A percentile compares a stretch with the other conserved stretches of the same genome.
phyloP scores from a whole-genome alignment of 2,888 invertebrate species.

The Lagria hirta region DNA sequence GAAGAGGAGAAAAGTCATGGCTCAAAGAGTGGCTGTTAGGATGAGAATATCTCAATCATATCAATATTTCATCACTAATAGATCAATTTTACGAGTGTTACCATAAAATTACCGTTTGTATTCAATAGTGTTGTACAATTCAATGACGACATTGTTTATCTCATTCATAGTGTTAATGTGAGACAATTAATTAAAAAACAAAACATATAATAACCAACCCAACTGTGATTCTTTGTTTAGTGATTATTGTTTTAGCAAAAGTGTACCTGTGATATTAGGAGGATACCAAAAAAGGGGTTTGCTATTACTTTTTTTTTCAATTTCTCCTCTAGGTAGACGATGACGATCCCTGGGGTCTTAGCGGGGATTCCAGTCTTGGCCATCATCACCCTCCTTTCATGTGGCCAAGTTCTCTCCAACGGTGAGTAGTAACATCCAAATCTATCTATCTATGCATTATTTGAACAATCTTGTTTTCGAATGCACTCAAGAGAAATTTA shows the following conservation, averaged over 20 bases:
- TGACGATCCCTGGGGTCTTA: constrained; percentile 43
- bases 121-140: constrained; percentile 25
- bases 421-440: constrained; percentile 49
- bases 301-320: constrained; percentile 40
- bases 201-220: too few relatives aligned
- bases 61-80: constrained; percentile 28
- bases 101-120: constrained; percentile 25
- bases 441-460: constrained; percentile 33
- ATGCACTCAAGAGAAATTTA: constrained; percentile 36
- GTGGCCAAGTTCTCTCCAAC: constrained; percentile 51
- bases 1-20: constrained; percentile 3
- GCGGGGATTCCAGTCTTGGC: constrained; percentile 43
- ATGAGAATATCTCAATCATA: constrained; percentile 20
- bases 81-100: constrained; percentile 29
- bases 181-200: too few relatives aligned
- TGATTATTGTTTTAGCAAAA: constrained; percentile 17
- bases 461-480: too few relatives aligned
- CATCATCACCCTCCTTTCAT: constrained; percentile 47
- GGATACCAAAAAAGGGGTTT: constrained; percentile 42
- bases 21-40: constrained; percentile 13
- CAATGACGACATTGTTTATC: constrained; percentile 5
- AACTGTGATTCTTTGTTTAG: constrained; percentile 32
- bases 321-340: constrained; percentile 45
- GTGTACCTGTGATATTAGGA: constrained; percentile 32
- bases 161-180: too few relatives aligned